These are phyloP conservation scores for Limnephilus auricula DNA, from an alignment of 2,888 invertebrate species.

Conservation along the genomic window DNA sequence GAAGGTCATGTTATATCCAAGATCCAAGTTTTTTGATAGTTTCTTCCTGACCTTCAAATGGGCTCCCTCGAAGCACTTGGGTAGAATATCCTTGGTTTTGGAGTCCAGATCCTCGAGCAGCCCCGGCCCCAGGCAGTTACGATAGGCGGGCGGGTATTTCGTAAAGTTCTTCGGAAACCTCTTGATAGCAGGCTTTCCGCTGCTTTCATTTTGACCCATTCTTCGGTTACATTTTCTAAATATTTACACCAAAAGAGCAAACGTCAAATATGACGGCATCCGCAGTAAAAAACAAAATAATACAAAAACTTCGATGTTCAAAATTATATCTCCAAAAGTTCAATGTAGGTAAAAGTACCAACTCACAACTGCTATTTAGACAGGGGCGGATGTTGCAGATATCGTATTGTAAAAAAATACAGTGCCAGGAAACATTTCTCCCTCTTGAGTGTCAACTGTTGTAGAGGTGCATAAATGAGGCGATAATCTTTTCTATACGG, in stretches of 20 bases:
- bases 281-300: neutral
- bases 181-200: constrained; percentile 10
- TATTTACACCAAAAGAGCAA: neutral
- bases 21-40: constrained; percentile 71
- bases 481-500: too few species aligned
- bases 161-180: constrained; percentile 53
- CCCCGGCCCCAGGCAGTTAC: constrained; percentile 52
- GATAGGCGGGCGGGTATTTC: constrained; percentile 22
- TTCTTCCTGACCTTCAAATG: constrained; percentile 73
- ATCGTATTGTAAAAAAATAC: too few species aligned
- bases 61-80: constrained; percentile 76
- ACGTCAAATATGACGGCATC: neutral
- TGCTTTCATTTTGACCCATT: constrained; percentile 46
- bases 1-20: constrained; percentile 74
- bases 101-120: constrained; percentile 46
- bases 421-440: too few species aligned
- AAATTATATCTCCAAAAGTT: neutral
- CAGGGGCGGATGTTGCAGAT: neutral
- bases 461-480: too few species aligned
- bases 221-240: constrained; percentile 17
- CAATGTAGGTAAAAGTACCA: neutral
- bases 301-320: neutral
- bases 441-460: too few species aligned
- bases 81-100: constrained; percentile 67
- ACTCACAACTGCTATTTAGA: neutral